A percentile compares a stretch with the other conserved stretches of the same genome.
These are phyloP conservation scores for Pygmarrhopalites habei DNA, from an alignment of 1,140 invertebrate genomes.

Conservation along the genomic window DNA sequence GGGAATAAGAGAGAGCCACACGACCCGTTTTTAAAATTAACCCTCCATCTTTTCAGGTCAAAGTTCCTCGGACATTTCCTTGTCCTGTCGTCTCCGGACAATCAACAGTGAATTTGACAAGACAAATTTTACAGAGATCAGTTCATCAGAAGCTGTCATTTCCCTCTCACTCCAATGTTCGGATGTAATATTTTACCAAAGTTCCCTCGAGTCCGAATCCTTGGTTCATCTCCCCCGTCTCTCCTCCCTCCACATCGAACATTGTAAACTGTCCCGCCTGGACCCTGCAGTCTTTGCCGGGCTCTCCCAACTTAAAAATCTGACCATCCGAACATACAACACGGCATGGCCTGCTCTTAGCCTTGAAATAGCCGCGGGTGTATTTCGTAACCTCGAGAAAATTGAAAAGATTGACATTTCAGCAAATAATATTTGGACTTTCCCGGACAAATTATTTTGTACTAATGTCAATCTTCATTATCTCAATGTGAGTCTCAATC, in stretches of 20 bases:
- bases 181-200: slow-evolving; percentile 62
- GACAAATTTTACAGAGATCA: slow-evolving; percentile 58
- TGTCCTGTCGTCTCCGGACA: slow-evolving; percentile 68
- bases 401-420: slow-evolving; percentile 76
- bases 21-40: no score
- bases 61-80: slow-evolving; percentile 53
- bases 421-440: slow-evolving; percentile 78
- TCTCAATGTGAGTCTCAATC: slow-evolving; percentile 74
- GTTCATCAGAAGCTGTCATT: slow-evolving; percentile 70
- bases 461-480: slow-evolving; percentile 60
- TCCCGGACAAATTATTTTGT: slow-evolving; percentile 78
- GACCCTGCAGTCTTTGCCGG: slow-evolving; percentile 64
- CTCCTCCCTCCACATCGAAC: slow-evolving; percentile 67
- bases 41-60: neutral
- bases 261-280: slow-evolving; percentile 75
- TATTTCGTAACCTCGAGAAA: slow-evolving; percentile 61
- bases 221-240: slow-evolving; percentile 70
- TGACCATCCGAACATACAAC: slow-evolving; percentile 73
- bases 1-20: no score
- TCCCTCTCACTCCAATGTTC: slow-evolving; percentile 70
- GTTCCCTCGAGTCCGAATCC: slow-evolving; percentile 63
- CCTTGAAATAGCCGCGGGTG: slow-evolving; percentile 65
- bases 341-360: slow-evolving; percentile 67
- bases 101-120: slow-evolving; percentile 74
- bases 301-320: slow-evolving; percentile 64